Percentiles rank a stretch among this genome's conserved stretches.
Conservation (phyloP, 2,797 vertebrate genomes). For the Gadopsis bispinosus region DNA sequence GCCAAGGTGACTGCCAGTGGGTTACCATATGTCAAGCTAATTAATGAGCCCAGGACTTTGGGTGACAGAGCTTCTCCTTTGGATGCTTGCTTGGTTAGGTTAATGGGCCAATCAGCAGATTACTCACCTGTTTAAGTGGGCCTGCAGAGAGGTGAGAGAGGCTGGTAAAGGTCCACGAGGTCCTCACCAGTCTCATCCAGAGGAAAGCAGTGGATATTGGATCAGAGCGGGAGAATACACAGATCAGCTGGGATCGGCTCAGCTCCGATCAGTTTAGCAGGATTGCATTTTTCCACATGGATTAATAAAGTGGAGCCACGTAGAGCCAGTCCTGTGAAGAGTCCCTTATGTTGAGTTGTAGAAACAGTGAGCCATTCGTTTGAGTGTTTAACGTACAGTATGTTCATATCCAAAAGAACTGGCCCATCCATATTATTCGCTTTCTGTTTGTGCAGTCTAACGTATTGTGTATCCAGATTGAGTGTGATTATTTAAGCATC, state of each 20-base stretch:
- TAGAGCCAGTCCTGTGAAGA: conserved; percentile 3
- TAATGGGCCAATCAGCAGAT: conserved; percentile 64
- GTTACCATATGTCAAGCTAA: conserved; percentile 62
- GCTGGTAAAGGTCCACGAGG: conserved; percentile 36
- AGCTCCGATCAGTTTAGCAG: conserved; percentile 30
- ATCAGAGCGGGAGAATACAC: conserved; percentile 19
- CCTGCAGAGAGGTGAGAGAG: conserved; percentile 38
- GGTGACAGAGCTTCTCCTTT: conserved; percentile 43
- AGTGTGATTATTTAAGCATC: conserved; percentile 45
- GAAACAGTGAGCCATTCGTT: conserved; percentile 21
- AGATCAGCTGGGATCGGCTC: conserved; percentile 24
- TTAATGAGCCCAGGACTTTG: conserved; percentile 54
- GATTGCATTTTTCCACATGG: conserved; percentile 37
- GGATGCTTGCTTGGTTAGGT: conserved; percentile 51
- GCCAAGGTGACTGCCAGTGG: conserved; percentile 51
- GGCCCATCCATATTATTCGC: conserved; percentile 21
- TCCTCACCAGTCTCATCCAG: conserved; percentile 46
- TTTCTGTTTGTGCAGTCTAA: conserved; percentile 28
- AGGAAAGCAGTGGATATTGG: conserved; percentile 31
- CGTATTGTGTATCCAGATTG: conserved; percentile 39
- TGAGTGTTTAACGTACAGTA: background rate
- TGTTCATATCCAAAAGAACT: conserved; percentile 42
- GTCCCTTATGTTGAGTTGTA: conserved; percentile 18
- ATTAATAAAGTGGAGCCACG: conserved; percentile 38
- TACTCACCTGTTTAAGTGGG: conserved; percentile 76